Conservation (phyloP, 2,113 vertebrate genomes). For the Grus americana region DNA sequence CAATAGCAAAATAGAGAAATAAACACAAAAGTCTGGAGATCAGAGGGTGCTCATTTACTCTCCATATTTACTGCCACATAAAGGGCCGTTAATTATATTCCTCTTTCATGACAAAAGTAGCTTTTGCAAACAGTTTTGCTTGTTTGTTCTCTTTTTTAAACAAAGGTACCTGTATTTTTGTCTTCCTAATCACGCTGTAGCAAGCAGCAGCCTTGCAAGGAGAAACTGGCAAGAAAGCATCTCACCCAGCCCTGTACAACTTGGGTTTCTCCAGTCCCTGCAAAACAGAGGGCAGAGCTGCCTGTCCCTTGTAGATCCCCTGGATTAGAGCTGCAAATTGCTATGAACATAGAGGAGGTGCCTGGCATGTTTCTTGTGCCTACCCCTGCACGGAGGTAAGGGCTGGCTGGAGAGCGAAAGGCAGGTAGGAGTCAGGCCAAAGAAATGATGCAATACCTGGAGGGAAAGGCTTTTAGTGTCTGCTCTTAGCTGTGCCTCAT, state of each 20-base stretch:
- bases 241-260: background rate
- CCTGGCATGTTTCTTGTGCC: background rate
- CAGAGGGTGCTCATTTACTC: constrained; percentile 15
- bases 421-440: background rate
- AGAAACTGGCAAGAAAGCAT: background rate
- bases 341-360: background rate
- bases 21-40: constrained; percentile 41
- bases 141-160: background rate
- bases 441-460: background rate
- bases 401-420: background rate
- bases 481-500: background rate
- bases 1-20: constrained; percentile 38
- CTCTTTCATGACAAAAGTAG: constrained; percentile 26
- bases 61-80: background rate
- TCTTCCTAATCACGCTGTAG: background rate
- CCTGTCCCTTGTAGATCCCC: background rate
- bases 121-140: constrained; percentile 25
- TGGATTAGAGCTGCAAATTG: background rate
- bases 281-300: background rate
- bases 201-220: background rate
- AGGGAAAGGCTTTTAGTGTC: background rate
- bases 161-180: background rate
- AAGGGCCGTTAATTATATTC: constrained; percentile 33
- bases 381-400: background rate
- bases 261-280: background rate